These are phyloP conservation scores for Probosciger aterrimus DNA, from an alignment of 2,113 vertebrate genomes.

Conservation along the genomic window DNA sequence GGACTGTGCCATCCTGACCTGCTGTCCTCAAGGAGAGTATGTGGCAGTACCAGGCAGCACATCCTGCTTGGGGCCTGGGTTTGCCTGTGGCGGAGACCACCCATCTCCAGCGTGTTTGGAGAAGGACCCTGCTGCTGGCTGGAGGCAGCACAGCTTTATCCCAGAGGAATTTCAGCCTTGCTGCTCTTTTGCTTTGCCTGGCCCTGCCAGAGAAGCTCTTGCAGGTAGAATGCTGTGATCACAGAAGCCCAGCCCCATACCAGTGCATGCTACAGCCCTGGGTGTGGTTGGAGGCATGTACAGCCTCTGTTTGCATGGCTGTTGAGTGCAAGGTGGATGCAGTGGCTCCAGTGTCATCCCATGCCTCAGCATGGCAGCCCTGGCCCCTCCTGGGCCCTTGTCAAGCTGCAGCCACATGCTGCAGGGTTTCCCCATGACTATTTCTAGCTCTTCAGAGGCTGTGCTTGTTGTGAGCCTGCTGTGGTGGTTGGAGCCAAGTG, in stretches of 20 bases:
- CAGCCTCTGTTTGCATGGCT: accelerated
- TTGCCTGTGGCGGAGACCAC: background rate
- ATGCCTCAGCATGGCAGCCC: background rate
- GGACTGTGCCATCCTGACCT: background rate
- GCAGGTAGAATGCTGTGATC: background rate
- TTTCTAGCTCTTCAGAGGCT: background rate
- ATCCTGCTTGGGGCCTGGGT: background rate
- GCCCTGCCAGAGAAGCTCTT: background rate
- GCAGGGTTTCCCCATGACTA: accelerated
- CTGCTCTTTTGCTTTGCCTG: background rate
- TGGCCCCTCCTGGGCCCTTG: background rate
- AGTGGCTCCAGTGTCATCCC: background rate
- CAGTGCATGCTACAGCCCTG: background rate
- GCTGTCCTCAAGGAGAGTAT: background rate
- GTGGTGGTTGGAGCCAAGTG: background rate
- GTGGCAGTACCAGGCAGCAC: background rate
- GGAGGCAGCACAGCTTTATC: background rate
- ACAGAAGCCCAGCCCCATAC: background rate
- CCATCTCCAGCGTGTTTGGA: background rate
- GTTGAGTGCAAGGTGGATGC: accelerated
- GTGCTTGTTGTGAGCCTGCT: background rate
- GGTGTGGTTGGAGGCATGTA: accelerated
- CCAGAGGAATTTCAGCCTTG: background rate
- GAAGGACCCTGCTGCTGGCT: background rate
- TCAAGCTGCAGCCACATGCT: accelerated